Conservation (phyloP, 2,113 vertebrate genomes). For the Piliocolobus tephrosceles region DNA sequence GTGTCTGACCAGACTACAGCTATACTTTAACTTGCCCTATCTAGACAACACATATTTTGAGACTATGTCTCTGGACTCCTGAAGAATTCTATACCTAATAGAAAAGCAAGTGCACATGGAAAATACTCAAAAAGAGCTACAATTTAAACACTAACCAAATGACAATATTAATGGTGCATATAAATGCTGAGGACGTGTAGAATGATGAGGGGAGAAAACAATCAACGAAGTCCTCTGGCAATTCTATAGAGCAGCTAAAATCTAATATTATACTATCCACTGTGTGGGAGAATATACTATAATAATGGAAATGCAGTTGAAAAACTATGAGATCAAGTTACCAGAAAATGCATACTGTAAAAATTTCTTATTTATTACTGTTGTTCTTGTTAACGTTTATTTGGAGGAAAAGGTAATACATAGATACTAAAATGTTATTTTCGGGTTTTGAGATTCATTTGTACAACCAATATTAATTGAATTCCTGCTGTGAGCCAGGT, state of each 20-base stretch:
- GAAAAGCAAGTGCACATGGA: fast-evolving
- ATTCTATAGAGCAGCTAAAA: not conserved
- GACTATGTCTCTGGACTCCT: not conserved
- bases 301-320: not conserved
- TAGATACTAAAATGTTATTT: not conserved
- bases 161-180: not conserved
- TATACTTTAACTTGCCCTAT: not conserved
- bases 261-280: not conserved
- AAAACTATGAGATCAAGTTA: not conserved
- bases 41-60: not conserved
- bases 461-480: not conserved
- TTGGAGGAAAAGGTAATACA: not conserved
- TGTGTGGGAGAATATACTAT: not conserved
- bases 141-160: not conserved
- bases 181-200: not conserved
- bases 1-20: not conserved
- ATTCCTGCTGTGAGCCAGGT: not conserved
- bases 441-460: constrained; percentile 30
- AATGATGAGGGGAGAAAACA: not conserved
- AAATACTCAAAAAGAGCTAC: not conserved
- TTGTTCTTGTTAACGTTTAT: not conserved
- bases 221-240: not conserved
- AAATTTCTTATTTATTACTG: not conserved
- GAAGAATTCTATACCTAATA: not conserved
- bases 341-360: not conserved